phyloP scores from a whole-genome alignment of 1,140 invertebrate genomes.

The Hycleus cichorii region DNA sequence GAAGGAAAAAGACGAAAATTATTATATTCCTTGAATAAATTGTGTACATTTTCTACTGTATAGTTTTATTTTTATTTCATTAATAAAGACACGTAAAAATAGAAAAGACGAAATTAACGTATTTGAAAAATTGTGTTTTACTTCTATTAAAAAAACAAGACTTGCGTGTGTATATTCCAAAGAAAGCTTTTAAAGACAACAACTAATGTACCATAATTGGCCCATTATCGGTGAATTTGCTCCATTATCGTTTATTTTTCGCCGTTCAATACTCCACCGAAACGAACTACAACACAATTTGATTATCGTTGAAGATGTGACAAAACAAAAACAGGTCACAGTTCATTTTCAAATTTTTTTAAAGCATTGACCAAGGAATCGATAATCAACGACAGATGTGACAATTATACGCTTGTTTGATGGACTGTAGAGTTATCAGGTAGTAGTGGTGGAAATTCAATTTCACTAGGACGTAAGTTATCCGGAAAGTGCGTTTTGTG shows the following conservation, averaged over 20 bases:
- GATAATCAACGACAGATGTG: not conserved
- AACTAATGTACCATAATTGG: not conserved
- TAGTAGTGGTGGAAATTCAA: slow-evolving; percentile 12
- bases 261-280: too few species aligned
- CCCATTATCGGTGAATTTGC: not conserved
- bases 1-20: not conserved
- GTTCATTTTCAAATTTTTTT: too few species aligned
- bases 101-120: not conserved
- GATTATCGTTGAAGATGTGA: too few species aligned
- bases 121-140: too few species aligned
- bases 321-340: too few species aligned
- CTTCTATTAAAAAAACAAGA: too few species aligned
- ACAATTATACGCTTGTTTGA: too few species aligned
- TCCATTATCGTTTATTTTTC: not conserved
- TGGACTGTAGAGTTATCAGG: not conserved
- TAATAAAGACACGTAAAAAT: too few species aligned
- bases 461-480: slow-evolving; percentile 12
- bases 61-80: slow-evolving; percentile 1
- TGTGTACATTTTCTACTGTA: slow-evolving; percentile 22
- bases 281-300: too few species aligned
- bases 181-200: not conserved
- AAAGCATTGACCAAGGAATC: not conserved
- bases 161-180: not conserved
- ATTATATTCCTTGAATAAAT: slow-evolving; percentile 25
- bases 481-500: slow-evolving; percentile 10